Percentiles rank a stretch among this genome's conserved stretches.
Evolutionary conservation across 2,888 invertebrate species (phyloP).

Genomic region (Microdon myrmicae): DNA sequence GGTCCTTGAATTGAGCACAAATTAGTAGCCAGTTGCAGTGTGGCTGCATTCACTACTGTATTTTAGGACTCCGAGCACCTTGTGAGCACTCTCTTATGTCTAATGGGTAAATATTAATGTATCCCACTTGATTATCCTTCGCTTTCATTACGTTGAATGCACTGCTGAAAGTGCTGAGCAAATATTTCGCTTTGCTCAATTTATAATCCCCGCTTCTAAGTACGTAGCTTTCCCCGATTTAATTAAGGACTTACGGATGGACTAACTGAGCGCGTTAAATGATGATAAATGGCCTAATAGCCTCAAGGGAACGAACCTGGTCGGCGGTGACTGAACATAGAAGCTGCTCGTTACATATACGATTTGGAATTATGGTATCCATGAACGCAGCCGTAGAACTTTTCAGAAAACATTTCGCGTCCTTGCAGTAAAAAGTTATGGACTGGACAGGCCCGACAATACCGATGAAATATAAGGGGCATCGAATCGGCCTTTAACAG

Average conservation of each 20-base stretch:
- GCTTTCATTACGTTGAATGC: slow-evolving; percentile 11
- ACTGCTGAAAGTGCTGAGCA: slow-evolving; percentile 1
- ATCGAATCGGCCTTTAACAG: too few relatives aligned
- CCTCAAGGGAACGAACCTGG: too few relatives aligned
- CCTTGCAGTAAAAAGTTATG: slow-evolving; percentile 30
- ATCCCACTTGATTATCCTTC: slow-evolving; percentile 44
- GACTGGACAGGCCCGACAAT: too few relatives aligned
- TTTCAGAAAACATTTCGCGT: slow-evolving; percentile 3
- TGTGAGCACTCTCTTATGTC: not conserved
- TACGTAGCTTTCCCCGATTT: slow-evolving; percentile 26
- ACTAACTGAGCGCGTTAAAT: slow-evolving; percentile 38
- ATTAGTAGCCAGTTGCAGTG: slow-evolving; percentile 29
- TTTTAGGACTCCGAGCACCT: not conserved
- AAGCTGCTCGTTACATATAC: too few relatives aligned
- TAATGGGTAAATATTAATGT: slow-evolving; percentile 44
- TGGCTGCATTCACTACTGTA: not conserved
- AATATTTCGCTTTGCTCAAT: slow-evolving; percentile 7
- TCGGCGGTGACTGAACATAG: too few relatives aligned
- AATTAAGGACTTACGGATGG: slow-evolving; percentile 34
- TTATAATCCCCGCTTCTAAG: slow-evolving; percentile 5
- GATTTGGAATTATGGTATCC: too few relatives aligned
- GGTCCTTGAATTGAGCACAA: slow-evolving; percentile 37
- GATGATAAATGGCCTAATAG: slow-evolving; percentile 41
- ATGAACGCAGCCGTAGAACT: too few relatives aligned
- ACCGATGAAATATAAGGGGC: too few relatives aligned